Evolutionary conservation across 2,888 invertebrate species (phyloP).

Genomic region (Aporophyla lueneburgensis): DNA sequence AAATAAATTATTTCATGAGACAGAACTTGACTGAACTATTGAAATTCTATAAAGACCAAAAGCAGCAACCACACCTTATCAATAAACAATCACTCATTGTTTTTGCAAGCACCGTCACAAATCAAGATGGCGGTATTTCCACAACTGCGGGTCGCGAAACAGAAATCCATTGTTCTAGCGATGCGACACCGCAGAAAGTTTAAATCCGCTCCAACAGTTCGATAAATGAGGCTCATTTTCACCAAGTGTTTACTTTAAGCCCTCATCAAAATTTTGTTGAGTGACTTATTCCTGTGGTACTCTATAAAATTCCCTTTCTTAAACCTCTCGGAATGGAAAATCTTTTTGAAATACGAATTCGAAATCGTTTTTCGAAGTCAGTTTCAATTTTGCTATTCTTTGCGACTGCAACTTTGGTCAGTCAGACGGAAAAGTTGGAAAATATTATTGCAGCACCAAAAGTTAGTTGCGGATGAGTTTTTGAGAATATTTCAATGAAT

Average conservation of each 20-base stretch:
- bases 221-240: conserved; percentile 69
- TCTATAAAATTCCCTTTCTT: conserved; percentile 24
- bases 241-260: conserved; percentile 73
- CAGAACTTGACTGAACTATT: neutral
- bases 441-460: conserved; percentile 52
- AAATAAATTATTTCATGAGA: neutral
- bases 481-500: conserved; percentile 25
- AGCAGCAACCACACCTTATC: conserved; percentile 13
- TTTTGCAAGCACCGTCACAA: conserved; percentile 48
- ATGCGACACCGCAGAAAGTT: conserved; percentile 67
- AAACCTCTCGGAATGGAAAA: conserved; percentile 33
- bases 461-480: conserved; percentile 25
- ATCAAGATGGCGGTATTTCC: conserved; percentile 38
- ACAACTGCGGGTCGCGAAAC: conserved; percentile 30
- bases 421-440: conserved; percentile 23
- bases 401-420: conserved; percentile 39
- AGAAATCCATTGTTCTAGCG: conserved; percentile 64
- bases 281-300: conserved; percentile 67
- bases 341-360: conserved; percentile 39
- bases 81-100: conserved; percentile 49
- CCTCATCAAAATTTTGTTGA: conserved; percentile 71
- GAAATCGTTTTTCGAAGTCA: conserved; percentile 19
- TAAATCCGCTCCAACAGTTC: conserved; percentile 62
- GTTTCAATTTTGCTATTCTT: conserved; percentile 41
- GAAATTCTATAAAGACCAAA: conserved; percentile 7